Base-by-base conservation (phyloP, 1,140 invertebrate species). In the Trypoxylus dichotomus region DNA sequence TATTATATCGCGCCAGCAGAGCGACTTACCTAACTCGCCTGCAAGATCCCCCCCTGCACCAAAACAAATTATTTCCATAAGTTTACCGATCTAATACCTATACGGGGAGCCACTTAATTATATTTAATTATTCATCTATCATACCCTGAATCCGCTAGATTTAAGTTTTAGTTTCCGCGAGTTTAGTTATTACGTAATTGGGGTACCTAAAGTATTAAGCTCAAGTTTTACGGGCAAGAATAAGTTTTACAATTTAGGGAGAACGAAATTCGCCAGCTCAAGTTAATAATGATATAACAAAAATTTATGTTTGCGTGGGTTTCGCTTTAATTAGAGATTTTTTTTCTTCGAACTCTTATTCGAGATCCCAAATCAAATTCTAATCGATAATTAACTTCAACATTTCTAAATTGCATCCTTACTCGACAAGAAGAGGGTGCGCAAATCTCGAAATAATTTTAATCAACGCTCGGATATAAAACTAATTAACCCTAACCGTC, bases 401-500 rank as follows among this genome's bases (percentile, higher is more conserved):
- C 32, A 2, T 37, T 37, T 37, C 32, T 37, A 37, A 37, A 37
- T 37, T 37, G 32, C 32, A 37, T 37, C 32, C 32, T 37, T 5
- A 8, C 32, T 37, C 32, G 10, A 37, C 32, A 37, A 37, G 32
- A 37, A 37, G 32, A 37, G 32, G 32, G 32, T 37, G 11, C 41
- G 41, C 43, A 47, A 47, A 47, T 47, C 43, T 47, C 43, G 43
- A 47, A 47, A 47, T 47, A 47, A 47, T 47, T 47, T 47, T 47
- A 47, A 47, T 47, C 43, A 47, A 47, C 43, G 43, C 32, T 47
- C 13, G 43, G 43, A 19, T 13, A 63, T 27, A 63, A 79, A 74
- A 76, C 76, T 58, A 73, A 43, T 76, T 76, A 76, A 77, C 71
- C 54, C 74, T 71, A 74, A 41, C 77, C 75, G 74, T 47, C 43